Percentiles rank a stretch among this genome's conserved stretches.
Evolutionary conservation across 2,888 invertebrate genomes (phyloP).

Genomic region (Eristalis tenax): DNA sequence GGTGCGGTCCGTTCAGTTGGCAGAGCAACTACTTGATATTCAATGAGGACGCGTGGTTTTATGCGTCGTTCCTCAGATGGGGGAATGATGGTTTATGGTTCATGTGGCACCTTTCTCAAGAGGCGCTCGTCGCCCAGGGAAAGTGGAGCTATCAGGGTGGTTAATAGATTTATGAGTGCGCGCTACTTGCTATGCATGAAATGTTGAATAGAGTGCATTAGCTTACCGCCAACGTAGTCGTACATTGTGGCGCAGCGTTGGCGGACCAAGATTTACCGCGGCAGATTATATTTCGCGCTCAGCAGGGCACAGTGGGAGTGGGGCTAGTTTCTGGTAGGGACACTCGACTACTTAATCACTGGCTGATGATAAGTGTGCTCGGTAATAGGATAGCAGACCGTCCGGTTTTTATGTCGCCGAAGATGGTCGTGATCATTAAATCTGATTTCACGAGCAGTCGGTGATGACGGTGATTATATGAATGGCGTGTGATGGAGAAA

Average conservation of each 20-base stretch:
- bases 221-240: not conserved
- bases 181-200: conserved; percentile 41
- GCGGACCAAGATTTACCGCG: not conserved
- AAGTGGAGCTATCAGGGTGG: not conserved
- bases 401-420: not conserved
- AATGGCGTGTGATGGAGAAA: no score
- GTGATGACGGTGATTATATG: no score
- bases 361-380: not conserved
- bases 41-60: conserved; percentile 31
- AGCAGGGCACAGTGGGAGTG: not conserved
- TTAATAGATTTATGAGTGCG: conserved; percentile 39
- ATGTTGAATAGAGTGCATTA: conserved; percentile 17
- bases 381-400: not conserved
- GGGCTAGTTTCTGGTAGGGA: not conserved
- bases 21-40: conserved; percentile 31
- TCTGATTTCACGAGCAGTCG: not conserved
- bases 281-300: not conserved
- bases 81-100: conserved; percentile 2
- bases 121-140: not conserved
- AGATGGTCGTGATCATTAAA: not conserved
- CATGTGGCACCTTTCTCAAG: conserved; percentile 5
- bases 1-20: not conserved
- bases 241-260: not conserved
- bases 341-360: not conserved
- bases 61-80: conserved; percentile 12